Conservation (phyloP, 2,888 invertebrate species). For the Lepidochrysops patricia region DNA sequence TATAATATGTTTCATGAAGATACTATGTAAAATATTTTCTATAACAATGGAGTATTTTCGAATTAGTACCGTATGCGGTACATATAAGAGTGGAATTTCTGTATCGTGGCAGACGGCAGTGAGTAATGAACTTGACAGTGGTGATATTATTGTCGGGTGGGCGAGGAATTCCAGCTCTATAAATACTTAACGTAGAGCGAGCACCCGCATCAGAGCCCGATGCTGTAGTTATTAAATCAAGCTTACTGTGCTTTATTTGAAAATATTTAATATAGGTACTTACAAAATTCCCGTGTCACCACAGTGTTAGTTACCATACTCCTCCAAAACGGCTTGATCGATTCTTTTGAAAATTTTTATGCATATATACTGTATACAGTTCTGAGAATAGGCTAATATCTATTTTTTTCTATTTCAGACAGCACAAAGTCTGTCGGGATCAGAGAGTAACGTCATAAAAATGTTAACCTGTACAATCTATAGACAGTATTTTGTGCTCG, state of each 20-base stretch:
- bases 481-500: too few species aligned
- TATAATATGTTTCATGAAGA: background rate
- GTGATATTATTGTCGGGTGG: slow-evolving; percentile 50
- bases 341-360: too few species aligned
- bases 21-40: slow-evolving; percentile 4
- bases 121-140: slow-evolving; percentile 70
- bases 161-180: slow-evolving; percentile 48
- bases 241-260: background rate
- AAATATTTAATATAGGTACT: background rate
- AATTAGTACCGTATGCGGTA: background rate
- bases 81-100: background rate
- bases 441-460: too few species aligned
- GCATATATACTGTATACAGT: too few species aligned
- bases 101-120: slow-evolving; percentile 25
- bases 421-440: too few species aligned
- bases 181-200: slow-evolving; percentile 31
- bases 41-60: background rate
- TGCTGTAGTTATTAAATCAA: background rate
- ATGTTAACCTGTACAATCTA: too few species aligned
- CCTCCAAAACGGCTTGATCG: too few species aligned
- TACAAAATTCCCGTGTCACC: too few species aligned
- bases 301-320: too few species aligned
- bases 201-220: slow-evolving; percentile 7
- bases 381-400: too few species aligned
- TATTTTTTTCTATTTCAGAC: too few species aligned